Base-by-base conservation (phyloP, 2,113 vertebrate genomes). In the Tonatia bakeri region DNA sequence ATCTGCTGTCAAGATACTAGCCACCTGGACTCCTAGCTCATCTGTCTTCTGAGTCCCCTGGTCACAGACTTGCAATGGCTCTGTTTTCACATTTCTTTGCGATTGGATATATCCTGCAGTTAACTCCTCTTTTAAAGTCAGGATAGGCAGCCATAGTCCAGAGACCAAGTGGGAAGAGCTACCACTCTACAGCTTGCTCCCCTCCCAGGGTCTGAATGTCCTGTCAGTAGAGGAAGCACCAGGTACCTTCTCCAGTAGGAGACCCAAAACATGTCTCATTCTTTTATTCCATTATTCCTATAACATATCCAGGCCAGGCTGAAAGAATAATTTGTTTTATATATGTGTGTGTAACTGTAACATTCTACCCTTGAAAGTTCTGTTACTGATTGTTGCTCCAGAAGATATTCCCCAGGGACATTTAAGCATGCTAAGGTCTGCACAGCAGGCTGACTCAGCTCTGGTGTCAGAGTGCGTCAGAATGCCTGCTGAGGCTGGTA, bases 381-480 rank as follows among this genome's bases (percentile, higher is more conserved):
- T 77, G 38, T 81, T 94, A 79, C 70, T 95, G 87, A 85, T n/a
- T n/a, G 64, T 93, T 93, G 70, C 76, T 85, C 43, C 69, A 96
- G 45, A 31, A 94, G 72, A 64, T 90, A 80, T 85, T 87, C 87
- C 52, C 70, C 1, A 4, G 77, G 80, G 96, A 91, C 13, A 3
- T 75, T 36, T 67, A 82, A 87, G 83, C 16, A 47, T 79, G 86
- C 47, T 87, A 70, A 87, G 43, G 52, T 91, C 43, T 73, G 40
- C 65, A 28, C n/a, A 91, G 86, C 14, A 87, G 93, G 88, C 91
- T 96, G 94, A 93, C 56, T 96, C 94, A 83, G 91, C 86, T 54
- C 64, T 89, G 20, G 3, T 93, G 87, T 96, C 76, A 85, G 70
- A 69, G 79, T 54, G 33, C 81, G 65, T 82, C 43, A n/a, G 28